phyloP scores from a whole-genome alignment of 1,140 invertebrate species.

The Monochamus saltuarius region DNA sequence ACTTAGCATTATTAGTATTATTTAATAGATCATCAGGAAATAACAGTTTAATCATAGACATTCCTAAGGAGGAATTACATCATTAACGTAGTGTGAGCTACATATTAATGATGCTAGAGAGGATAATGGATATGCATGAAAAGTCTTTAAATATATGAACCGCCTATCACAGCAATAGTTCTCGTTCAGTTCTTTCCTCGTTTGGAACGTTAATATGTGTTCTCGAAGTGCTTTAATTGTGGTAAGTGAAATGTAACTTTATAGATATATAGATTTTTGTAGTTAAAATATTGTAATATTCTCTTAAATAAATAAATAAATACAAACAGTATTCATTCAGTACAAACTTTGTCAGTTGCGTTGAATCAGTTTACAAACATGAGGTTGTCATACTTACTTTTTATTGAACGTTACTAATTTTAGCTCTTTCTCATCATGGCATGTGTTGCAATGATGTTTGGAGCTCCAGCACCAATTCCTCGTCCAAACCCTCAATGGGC shows the following conservation, averaged over 20 bases:
- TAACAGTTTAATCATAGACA: neutral
- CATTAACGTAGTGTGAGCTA: neutral
- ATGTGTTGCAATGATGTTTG: neutral
- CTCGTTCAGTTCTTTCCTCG: neutral
- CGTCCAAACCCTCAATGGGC: conserved; percentile 9
- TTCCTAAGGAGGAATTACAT: neutral
- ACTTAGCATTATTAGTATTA: neutral
- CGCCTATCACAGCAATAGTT: neutral
- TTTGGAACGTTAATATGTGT: neutral
- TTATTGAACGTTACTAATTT: neutral
- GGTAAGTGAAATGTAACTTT: neutral
- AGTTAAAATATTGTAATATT: no score
- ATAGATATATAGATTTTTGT: neutral
- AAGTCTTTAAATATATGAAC: conserved; percentile 1
- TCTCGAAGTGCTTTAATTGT: neutral
- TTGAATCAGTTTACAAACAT: neutral
- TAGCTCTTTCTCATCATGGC: conserved; percentile 8
- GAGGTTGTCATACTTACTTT: neutral
- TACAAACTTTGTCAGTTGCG: neutral
- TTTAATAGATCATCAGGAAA: neutral
- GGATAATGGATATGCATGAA: neutral
- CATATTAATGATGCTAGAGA: conserved; percentile 1
- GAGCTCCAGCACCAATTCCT: conserved; percentile 13
- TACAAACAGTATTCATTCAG: neutral
- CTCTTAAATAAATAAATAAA: no score